phyloP scores from a whole-genome alignment of 1,140 invertebrate genomes.

The Adelges cooleyi region DNA sequence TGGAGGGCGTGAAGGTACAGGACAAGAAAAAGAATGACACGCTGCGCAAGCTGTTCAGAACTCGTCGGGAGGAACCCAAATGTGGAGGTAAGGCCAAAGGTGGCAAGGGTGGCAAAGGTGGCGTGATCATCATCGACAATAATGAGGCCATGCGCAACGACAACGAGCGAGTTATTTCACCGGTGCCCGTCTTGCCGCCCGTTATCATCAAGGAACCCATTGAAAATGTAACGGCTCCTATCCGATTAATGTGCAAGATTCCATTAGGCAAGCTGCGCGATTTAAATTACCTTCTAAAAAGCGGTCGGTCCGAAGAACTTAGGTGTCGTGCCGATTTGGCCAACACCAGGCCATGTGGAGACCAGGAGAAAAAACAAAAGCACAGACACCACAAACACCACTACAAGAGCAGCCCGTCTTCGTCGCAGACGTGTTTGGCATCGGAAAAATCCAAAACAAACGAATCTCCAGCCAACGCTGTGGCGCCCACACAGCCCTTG shows the following conservation, averaged over 20 bases:
- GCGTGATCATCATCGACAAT: slow-evolving; percentile 34
- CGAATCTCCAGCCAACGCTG: slow-evolving; percentile 32
- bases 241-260: slow-evolving; percentile 40
- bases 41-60: slow-evolving; percentile 50
- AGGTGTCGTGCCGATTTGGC: slow-evolving; percentile 42
- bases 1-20: slow-evolving; percentile 45
- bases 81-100: slow-evolving; percentile 48
- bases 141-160: slow-evolving; percentile 33
- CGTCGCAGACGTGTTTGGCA: slow-evolving; percentile 6
- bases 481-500: slow-evolving; percentile 36
- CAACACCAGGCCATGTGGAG: slow-evolving; percentile 43
- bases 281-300: slow-evolving; percentile 35
- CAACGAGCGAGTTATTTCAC: slow-evolving; percentile 41
- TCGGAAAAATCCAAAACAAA: slow-evolving; percentile 8
- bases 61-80: slow-evolving; percentile 39
- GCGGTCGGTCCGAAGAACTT: slow-evolving; percentile 38
- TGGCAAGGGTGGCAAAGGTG: slow-evolving; percentile 49
- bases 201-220: not conserved
- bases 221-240: slow-evolving; percentile 35
- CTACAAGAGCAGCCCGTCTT: slow-evolving; percentile 30
- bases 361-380: slow-evolving; percentile 25
- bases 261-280: slow-evolving; percentile 37
- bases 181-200: slow-evolving; percentile 33
- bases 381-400: slow-evolving; percentile 30
- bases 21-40: slow-evolving; percentile 62